Evolutionary conservation across 2,888 invertebrate species (phyloP), one percentile per base, ranked within the genome.

Genomic region (Ormyrus thymus): DNA sequence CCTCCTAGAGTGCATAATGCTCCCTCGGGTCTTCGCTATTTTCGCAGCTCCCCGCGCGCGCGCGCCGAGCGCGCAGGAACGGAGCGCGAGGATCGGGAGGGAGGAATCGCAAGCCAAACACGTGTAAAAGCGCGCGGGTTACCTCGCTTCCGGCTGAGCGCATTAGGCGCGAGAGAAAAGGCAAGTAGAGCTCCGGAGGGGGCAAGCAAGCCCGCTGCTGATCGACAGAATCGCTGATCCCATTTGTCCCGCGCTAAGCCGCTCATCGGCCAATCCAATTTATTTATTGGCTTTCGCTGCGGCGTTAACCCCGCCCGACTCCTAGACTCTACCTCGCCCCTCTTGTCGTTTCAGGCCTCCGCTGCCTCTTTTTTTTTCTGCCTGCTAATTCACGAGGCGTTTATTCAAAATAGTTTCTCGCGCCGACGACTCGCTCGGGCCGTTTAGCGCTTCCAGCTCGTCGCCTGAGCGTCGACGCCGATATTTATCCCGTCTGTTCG

Each of bases 241-340:
- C 87, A 89, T 89, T 89, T 89, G 89, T 87, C 86, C 29, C 83
- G 85, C 82, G 86, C 85, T 87, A 87, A 88, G 88, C 88, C 87
- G 86, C 85, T 86, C 86, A 84, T 84, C 69, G 85, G 84, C 84
- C 87, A 87, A 89, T 89, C 89, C 89, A 89, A 89, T 89, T 89
- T 89, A 88, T 89, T 89, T 88, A 89, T 89, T 89, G 88, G 89
- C 89, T 89, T 88, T 88, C 85, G 82, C 83, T 82, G 82, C 82
- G 82, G 79, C 77, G 80, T 73, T 79, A 62, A 46, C 58, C 45
- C 66, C 0, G 45, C n/a, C 59, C 59, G 11, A 29, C 61, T 15
- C 51, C 50, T 29, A 29, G 29, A 7, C 15, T 13, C n/a, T 62
- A 46, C 15, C 61, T 53, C 58, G 65, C 59, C 15, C 56, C 45